A percentile compares a stretch with the other conserved stretches of the same genome.
phyloP scores from a whole-genome alignment of 2,888 invertebrate species.

The Ischnura elegans region DNA sequence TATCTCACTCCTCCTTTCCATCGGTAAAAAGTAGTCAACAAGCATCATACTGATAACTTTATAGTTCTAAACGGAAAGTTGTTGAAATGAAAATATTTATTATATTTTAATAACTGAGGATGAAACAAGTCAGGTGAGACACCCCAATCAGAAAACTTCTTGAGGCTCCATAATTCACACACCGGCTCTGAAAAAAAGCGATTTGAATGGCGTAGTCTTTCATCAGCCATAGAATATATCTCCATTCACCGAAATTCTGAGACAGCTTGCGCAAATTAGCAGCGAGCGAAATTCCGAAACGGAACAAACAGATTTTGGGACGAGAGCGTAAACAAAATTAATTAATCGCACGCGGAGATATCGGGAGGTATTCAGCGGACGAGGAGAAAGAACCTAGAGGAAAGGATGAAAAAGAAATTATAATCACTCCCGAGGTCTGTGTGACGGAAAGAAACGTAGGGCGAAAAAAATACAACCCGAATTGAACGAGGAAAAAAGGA shows the following conservation, averaged over 20 bases:
- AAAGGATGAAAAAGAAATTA: background rate
- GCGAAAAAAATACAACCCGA: background rate
- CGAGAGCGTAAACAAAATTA: conserved; percentile 2
- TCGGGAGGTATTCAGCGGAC: background rate
- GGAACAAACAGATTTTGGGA: background rate
- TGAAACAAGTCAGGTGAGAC: no score
- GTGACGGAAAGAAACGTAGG: no score
- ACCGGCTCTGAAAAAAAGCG: background rate
- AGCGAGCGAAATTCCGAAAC: background rate
- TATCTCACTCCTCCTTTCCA: no score
- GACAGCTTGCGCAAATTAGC: background rate
- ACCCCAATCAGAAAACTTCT: background rate
- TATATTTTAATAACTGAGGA: no score
- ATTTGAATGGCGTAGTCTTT: background rate
- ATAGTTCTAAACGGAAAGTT: no score
- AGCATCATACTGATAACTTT: no score
- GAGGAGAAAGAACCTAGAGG: background rate
- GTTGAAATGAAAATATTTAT: no score
- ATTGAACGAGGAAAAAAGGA: background rate
- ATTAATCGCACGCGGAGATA: background rate
- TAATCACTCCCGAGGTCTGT: no score
- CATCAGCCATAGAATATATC: background rate
- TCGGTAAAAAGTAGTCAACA: no score
- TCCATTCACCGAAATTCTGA: background rate
- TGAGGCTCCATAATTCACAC: background rate